Conservation (phyloP, 2,888 invertebrate species). For the Eupithecia exiguata region DNA sequence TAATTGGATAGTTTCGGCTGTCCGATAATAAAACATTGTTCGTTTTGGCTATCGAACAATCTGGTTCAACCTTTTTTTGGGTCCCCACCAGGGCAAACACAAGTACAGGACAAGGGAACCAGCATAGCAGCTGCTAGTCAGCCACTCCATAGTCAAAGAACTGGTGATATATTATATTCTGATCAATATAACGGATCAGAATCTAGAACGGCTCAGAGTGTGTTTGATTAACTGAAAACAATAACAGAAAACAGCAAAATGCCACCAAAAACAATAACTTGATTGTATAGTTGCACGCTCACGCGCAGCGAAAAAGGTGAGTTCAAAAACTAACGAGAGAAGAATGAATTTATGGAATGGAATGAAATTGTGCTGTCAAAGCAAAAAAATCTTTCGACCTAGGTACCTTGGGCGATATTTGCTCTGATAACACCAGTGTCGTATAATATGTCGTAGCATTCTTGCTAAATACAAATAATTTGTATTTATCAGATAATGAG, state of each 20-base stretch:
- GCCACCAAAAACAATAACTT: not conserved
- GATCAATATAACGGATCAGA: not conserved
- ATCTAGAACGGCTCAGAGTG: not conserved
- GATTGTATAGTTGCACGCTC: not conserved
- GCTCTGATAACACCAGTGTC: not conserved
- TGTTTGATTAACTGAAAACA: conserved; percentile 12
- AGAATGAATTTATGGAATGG: too few relatives aligned
- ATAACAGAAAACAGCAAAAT: not conserved
- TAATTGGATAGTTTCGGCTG: conserved; percentile 41
- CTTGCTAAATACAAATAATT: not conserved
- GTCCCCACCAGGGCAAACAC: too few relatives aligned
- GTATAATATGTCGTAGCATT: not conserved
- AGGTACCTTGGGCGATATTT: too few relatives aligned
- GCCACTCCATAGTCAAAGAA: conserved; percentile 61
- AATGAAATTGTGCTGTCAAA: not conserved
- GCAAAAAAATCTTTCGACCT: not conserved
- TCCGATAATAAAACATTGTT: conserved; percentile 33
- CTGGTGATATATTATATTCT: conserved; percentile 9
- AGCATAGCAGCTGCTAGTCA: conserved; percentile 65
- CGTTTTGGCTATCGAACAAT: conserved; percentile 8
- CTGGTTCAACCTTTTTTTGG: not conserved
- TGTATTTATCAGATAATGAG: not conserved
- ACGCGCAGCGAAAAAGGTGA: not conserved
- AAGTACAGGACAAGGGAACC: conserved; percentile 66
- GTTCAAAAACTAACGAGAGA: not conserved